Percentiles rank a stretch among this genome's conserved stretches.
Evolutionary conservation across 2,888 invertebrate genomes (phyloP).

Genomic region (Priapulus caudatus): DNA sequence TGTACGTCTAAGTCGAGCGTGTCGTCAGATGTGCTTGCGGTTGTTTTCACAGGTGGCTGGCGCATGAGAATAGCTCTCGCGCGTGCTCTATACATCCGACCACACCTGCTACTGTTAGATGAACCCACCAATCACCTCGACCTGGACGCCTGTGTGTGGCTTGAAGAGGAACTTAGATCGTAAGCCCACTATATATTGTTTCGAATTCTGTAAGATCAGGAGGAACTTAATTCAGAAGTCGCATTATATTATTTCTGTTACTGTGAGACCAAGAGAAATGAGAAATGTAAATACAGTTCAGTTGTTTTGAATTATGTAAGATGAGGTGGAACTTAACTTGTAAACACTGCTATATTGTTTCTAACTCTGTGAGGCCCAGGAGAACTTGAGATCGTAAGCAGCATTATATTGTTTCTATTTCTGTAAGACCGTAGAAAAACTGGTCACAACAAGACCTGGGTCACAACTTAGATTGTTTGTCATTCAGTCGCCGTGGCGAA

Average conservation of each 20-base stretch:
- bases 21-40: neutral
- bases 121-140: constrained; percentile 48
- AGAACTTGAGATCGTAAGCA: too few relatives aligned
- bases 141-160: constrained; percentile 97
- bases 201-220: too few relatives aligned
- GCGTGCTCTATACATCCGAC: constrained; percentile 45
- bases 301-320: too few relatives aligned
- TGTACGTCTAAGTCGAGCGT: neutral
- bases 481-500: neutral
- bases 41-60: constrained; percentile 44
- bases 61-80: constrained; percentile 51
- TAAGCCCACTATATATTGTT: constrained; percentile 37
- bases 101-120: constrained; percentile 47
- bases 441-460: too few relatives aligned
- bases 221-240: too few relatives aligned
- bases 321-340: too few relatives aligned
- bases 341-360: too few relatives aligned
- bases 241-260: constrained; percentile 17
- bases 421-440: constrained; percentile 4
- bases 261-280: neutral
- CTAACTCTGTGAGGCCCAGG: too few relatives aligned
- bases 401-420: too few relatives aligned
- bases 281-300: neutral
- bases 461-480: neutral
- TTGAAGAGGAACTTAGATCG: constrained; percentile 91